Conservation (phyloP, 2,888 invertebrate species). For the Drosophila histrio region DNA sequence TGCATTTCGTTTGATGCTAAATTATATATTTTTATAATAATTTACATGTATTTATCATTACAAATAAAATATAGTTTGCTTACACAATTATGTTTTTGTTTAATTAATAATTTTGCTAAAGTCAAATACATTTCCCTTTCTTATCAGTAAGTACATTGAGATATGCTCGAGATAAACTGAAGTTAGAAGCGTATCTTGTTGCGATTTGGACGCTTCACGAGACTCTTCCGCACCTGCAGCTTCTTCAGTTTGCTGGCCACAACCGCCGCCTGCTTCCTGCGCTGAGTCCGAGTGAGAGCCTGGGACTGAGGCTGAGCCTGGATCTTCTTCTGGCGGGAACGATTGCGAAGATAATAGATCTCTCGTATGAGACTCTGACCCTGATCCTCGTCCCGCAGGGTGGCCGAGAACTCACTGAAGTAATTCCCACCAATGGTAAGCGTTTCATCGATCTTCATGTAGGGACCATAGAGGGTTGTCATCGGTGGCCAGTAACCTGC, state of each 20-base stretch:
- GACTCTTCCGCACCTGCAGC: constrained; percentile 53
- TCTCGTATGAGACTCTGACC: constrained; percentile 76
- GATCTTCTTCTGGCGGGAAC: constrained; percentile 40
- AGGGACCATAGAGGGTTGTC: constrained; percentile 83
- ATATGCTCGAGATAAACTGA: neutral
- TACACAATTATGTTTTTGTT: too few relatives aligned
- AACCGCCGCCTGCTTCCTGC: constrained; percentile 36
- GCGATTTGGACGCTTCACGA: constrained; percentile 69
- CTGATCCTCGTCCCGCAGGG: constrained; percentile 75
- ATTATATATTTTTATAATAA: neutral
- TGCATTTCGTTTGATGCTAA: neutral
- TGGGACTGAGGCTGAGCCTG: constrained; percentile 21
- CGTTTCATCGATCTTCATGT: constrained; percentile 82
- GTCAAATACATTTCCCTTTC: constrained; percentile 9
- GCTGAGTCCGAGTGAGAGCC: constrained; percentile 25
- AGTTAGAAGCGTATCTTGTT: constrained; percentile 67
- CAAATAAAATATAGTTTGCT: neutral
- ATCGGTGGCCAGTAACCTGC: constrained; percentile 83
- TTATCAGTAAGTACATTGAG: too few relatives aligned
- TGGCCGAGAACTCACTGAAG: constrained; percentile 81
- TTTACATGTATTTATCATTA: neutral
- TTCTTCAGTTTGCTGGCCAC: constrained; percentile 32
- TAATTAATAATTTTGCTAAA: too few relatives aligned
- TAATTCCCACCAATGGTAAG: constrained; percentile 81
- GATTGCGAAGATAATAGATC: constrained; percentile 72